Conservation (phyloP, 1,140 invertebrate species). For the Neotoxoptera formosana region DNA sequence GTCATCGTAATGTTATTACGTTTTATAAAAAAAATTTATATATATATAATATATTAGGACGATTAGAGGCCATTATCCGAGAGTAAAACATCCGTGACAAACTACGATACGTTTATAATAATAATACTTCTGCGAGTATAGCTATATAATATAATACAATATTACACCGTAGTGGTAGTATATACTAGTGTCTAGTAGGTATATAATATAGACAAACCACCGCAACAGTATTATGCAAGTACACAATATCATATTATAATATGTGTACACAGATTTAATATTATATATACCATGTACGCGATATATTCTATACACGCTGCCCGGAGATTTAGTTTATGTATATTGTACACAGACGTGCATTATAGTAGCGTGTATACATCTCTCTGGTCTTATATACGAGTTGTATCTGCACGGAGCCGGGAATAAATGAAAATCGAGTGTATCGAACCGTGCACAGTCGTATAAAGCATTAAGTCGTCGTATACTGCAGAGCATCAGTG, state of each 20-base stretch:
- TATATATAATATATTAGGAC: background rate
- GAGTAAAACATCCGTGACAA: background rate
- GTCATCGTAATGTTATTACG: background rate
- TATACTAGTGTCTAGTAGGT: background rate
- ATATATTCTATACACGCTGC: background rate
- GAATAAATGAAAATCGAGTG: constrained; percentile 32
- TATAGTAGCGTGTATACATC: background rate
- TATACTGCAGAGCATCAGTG: background rate
- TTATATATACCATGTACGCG: background rate
- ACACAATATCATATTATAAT: background rate
- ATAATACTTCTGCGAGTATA: background rate
- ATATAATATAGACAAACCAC: background rate
- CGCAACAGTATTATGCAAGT: background rate
- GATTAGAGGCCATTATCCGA: background rate
- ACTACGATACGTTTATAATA: constrained; percentile 1
- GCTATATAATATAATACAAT: background rate
- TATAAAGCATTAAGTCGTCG: background rate
- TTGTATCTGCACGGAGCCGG: background rate
- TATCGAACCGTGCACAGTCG: constrained; percentile 34
- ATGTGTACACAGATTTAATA: background rate
- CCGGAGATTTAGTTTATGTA: background rate
- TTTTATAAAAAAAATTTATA: background rate
- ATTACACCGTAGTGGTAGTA: background rate
- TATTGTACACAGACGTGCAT: background rate
- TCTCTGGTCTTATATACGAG: background rate